Evolutionary conservation across 2,888 invertebrate species (phyloP).

Genomic region (Dolichomitus sp.): DNA sequence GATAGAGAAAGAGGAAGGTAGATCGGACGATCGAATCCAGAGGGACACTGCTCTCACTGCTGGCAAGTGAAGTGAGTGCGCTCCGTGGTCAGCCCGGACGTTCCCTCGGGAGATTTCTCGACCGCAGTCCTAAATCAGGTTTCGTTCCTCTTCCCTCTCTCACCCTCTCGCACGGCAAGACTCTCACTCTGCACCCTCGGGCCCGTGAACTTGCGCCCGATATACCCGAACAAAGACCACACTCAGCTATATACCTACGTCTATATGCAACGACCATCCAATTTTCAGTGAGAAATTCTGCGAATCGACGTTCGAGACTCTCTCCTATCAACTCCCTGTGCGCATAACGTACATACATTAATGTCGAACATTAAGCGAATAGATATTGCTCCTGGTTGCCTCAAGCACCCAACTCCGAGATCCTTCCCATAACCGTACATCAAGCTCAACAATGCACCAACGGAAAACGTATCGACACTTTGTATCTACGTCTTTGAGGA

Average conservation of each 20-base stretch:
- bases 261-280: constrained; percentile 15
- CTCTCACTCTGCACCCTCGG: constrained; percentile 59
- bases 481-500: constrained; percentile 74
- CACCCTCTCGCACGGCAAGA: constrained; percentile 58
- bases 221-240: constrained; percentile 71
- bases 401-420: constrained; percentile 45
- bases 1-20: constrained; percentile 61
- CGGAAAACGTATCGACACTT: constrained; percentile 82
- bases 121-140: constrained; percentile 86
- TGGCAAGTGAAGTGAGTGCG: constrained; percentile 81
- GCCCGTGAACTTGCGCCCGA: constrained; percentile 65
- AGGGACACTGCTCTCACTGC: constrained; percentile 74
- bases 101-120: constrained; percentile 83
- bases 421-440: constrained; percentile 80
- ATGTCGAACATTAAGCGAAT: constrained; percentile 57
- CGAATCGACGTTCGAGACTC: constrained; percentile 62
- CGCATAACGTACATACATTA: constrained; percentile 46
- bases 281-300: constrained; percentile 36
- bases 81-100: constrained; percentile 81
- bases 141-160: constrained; percentile 81
- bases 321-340: constrained; percentile 18
- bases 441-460: constrained; percentile 79
- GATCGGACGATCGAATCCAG: constrained; percentile 78
- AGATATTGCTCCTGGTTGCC: constrained; percentile 50
- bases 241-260: not conserved